These are phyloP conservation scores for Cryptophagus acutangulus DNA, from an alignment of 2,888 invertebrate genomes.

Conservation along the genomic window DNA sequence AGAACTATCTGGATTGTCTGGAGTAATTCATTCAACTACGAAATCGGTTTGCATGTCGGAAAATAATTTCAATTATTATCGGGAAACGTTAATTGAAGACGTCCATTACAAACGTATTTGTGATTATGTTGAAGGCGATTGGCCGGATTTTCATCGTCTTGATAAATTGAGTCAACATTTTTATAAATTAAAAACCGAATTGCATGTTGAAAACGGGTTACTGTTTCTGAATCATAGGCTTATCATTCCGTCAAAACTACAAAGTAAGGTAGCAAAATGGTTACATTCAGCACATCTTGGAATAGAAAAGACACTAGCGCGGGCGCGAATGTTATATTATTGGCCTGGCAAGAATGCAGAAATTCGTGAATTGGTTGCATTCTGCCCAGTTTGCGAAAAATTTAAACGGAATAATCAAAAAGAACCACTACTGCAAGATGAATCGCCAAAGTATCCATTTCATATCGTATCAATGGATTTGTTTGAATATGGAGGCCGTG, in stretches of 20 bases:
- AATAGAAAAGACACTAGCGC: not conserved
- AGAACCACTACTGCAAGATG: not conserved
- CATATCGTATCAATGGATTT: not conserved
- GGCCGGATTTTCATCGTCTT: too few relatives aligned
- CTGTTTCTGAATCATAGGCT: not conserved
- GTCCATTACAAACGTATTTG: too few relatives aligned
- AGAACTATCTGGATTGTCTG: too few relatives aligned
- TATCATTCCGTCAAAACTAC: not conserved
- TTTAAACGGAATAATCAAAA: not conserved
- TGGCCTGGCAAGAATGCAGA: not conserved
- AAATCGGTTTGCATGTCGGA: too few relatives aligned
- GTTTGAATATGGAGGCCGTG: not conserved
- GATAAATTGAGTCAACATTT: too few relatives aligned
- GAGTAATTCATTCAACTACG: too few relatives aligned
- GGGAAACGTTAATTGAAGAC: too few relatives aligned
- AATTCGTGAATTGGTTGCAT: not conserved
- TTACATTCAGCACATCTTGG: not conserved
- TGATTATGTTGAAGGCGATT: too few relatives aligned
- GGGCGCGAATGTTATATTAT: not conserved
- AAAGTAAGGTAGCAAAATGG: not conserved
- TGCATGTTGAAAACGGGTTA: not conserved
- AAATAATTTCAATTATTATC: too few relatives aligned
- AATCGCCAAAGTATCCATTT: constrained; percentile 1
- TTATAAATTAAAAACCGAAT: not conserved
- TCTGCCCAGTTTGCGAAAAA: not conserved